Evolutionary conservation across 2,888 invertebrate genomes (phyloP).

Genomic region (Nesidiocoris tenuis): DNA sequence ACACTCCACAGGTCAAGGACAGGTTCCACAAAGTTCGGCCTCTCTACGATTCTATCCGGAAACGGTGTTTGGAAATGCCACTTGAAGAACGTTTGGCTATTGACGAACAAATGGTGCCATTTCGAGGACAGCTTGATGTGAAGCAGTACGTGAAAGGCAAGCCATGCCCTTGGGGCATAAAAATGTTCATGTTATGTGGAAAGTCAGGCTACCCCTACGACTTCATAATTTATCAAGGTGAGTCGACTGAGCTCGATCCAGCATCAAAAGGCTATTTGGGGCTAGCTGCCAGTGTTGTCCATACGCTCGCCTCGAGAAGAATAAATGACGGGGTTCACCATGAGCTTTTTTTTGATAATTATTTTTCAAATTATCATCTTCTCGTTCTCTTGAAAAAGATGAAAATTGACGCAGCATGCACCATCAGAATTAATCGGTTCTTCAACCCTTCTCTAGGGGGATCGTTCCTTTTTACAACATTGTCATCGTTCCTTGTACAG

Average conservation of each 20-base stretch:
- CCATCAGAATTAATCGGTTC: constrained; percentile 44
- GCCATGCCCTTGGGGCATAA: constrained; percentile 49
- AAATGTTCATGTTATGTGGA: constrained; percentile 50
- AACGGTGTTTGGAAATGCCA: constrained; percentile 45
- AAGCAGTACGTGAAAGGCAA: constrained; percentile 51
- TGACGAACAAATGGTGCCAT: constrained; percentile 49
- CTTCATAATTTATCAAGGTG: constrained; percentile 50
- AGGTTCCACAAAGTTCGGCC: constrained; percentile 50
- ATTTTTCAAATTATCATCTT: constrained; percentile 46
- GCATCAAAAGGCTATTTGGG: constrained; percentile 32
- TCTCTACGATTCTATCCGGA: constrained; percentile 48
- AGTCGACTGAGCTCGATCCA: constrained; percentile 43
- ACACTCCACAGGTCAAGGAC: constrained; percentile 39
- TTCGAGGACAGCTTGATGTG: constrained; percentile 48
- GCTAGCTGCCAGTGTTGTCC: constrained; percentile 10
- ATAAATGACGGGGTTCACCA: neutral
- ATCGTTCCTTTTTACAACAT: too few species aligned
- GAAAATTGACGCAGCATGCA: constrained; percentile 42
- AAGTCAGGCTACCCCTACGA: constrained; percentile 48
- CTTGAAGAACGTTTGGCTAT: constrained; percentile 45
- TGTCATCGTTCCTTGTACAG: too few species aligned
- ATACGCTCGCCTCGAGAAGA: constrained; percentile 13
- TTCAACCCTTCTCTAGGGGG: constrained; percentile 34
- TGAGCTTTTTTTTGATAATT: constrained; percentile 48
- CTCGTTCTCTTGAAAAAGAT: constrained; percentile 42